phyloP scores from a whole-genome alignment of 1,140 invertebrate genomes.

The Potamilus streckersoni region DNA sequence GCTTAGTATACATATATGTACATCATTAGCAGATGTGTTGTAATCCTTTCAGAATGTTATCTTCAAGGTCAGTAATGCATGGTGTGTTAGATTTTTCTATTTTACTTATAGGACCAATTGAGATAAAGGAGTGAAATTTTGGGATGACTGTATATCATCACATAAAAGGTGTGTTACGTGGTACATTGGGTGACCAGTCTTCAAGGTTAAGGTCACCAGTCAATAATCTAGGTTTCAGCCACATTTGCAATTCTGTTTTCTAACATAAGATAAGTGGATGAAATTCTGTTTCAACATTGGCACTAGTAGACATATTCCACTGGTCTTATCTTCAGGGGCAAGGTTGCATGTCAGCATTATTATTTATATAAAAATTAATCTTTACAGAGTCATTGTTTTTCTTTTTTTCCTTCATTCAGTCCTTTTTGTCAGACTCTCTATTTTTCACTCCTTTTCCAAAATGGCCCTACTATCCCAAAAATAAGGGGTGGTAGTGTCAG shows the following conservation, averaged over 20 bases:
- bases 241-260: background rate
- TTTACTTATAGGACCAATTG: background rate
- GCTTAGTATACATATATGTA: too few relatives aligned
- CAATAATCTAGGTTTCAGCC: background rate
- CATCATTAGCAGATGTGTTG: too few relatives aligned
- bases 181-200: background rate
- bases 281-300: too few relatives aligned
- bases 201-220: background rate
- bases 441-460: too few relatives aligned
- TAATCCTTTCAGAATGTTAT: too few relatives aligned
- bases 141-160: background rate
- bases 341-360: background rate
- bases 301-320: background rate
- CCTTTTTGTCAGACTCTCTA: too few relatives aligned
- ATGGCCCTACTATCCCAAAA: too few relatives aligned
- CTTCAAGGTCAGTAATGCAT: too few relatives aligned
- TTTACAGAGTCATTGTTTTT: background rate
- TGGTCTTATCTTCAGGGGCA: background rate
- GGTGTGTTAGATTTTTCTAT: background rate
- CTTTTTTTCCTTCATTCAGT: background rate
- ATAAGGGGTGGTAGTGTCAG: too few relatives aligned
- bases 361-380: background rate
- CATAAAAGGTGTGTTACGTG: background rate
- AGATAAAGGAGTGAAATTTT: background rate
- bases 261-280: background rate